Evolutionary conservation across 1,140 invertebrate species (phyloP), one percentile per base, ranked within the genome.

Genomic region (Drosophila persimilis): DNA sequence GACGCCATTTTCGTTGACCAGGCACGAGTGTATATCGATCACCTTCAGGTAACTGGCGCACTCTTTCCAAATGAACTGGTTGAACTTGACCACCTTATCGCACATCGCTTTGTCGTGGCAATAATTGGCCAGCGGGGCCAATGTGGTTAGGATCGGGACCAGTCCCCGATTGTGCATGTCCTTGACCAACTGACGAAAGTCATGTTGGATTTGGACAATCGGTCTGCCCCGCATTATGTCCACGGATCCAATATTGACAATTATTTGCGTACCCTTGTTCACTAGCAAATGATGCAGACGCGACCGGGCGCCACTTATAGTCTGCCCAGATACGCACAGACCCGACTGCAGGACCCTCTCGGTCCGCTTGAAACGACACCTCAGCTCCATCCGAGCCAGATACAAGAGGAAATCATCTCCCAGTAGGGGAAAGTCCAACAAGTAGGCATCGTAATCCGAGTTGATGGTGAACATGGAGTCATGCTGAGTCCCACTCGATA

Each of bases 111-210:
- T 54, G 39, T 79, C 65, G 52, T 91, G 89, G 20, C 75, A 58
- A 44, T 73, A 90, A 59, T 91, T 91, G 24, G 90, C 91, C 69
- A 91, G 65, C 15, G 91, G 91, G n/a, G 91, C 90, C 9, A 91
- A 48, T 8, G 89, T 91, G 20, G 90, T 91, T 31, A 91, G 53
- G 29, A 91, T 86, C 11, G 90, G 85, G 9, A 63, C 46, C 17
- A 83, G 69, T 15, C 77, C 53, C 3, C 76, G 83, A 41, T 56
- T 85, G 51, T 84, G 65, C 71, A 91, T 89, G 43, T 76, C 74
- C 59, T 79, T 89, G 24, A 91, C 58, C 15, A 91, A 62, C 63
- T 83, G 52, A 17, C 90, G 76, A 53, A 90, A 91, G 41, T 91
- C 91, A 56, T 91, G 90, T 66, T 91, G 73, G 58, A 91, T 90